Evolutionary conservation across 2,113 vertebrate genomes (phyloP), one percentile per base, ranked within the genome.

Genomic region (Abramis brama): DNA sequence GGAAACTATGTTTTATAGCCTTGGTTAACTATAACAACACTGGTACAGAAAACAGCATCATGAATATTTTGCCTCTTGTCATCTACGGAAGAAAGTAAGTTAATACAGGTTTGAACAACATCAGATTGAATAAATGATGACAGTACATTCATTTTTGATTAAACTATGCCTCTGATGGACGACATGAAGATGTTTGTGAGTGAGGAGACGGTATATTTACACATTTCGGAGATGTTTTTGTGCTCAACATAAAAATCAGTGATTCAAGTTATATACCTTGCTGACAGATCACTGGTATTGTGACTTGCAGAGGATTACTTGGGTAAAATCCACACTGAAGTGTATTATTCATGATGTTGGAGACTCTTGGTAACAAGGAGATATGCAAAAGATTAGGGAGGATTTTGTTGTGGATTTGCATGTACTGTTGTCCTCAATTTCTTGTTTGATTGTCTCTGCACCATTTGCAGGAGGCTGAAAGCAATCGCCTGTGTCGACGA

Each of bases 401-500:
- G 59, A 5, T 50, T 88, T 71, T 78, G 50, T 78, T 64, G 50
- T 52, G 43, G 36, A 66, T 78, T 75, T 74, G 84, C 64, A 50
- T 39, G 52, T n/a, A 81, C 25, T 47, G 39, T 70, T 77, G 73
- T 73, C 39, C 74, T 86, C 25, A 79, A 21, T 6, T 75, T 47
- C 3, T 39, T 50, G 47, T 45, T 79, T 36, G 43, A 30, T 39
- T 30, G 21, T 66, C n/a, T 82, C 55, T 71, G 52, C 62, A 43
- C 23, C 62, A 59, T 84, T 36, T 85, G 55, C 92, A 99, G 98
- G 97, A 97, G 90, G 98, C 98, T 10, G 96, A 99, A 94, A 99
- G 98, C 86, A 98, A 99, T 92, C 98, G 97, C 0, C 94, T 97
- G 90, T 99, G 98, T 91, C 96, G 97, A 78, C 91, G 98, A 60